These are phyloP conservation scores for Pheosia tremula DNA, from an alignment of 2,888 invertebrate species.

Conservation along the genomic window DNA sequence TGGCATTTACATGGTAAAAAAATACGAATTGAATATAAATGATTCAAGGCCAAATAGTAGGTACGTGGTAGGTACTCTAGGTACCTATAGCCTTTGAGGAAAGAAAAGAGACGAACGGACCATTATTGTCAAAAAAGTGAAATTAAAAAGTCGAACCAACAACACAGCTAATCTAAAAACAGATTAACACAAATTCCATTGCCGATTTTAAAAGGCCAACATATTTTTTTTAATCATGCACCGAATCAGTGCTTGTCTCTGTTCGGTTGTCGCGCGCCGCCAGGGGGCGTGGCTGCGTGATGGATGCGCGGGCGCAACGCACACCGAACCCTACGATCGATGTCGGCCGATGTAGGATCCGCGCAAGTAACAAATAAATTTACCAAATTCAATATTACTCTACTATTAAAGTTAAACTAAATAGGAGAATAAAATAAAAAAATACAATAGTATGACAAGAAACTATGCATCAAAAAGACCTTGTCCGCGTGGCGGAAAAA, in stretches of 20 bases:
- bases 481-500: no score
- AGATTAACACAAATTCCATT: slow-evolving; percentile 39
- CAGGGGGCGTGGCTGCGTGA: slow-evolving; percentile 72
- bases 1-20: no score
- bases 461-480: no score
- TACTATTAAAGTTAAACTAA: no score
- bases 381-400: no score
- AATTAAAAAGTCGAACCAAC: background rate
- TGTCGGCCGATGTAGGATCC: slow-evolving; percentile 36
- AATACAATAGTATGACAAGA: no score
- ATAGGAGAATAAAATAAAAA: no score
- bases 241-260: slow-evolving; percentile 14
- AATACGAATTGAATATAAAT: no score
- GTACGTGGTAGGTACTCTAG: no score
- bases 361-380: no score
- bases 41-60: no score
- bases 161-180: slow-evolving; percentile 36
- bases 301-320: slow-evolving; percentile 64
- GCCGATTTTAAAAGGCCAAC: slow-evolving; percentile 34
- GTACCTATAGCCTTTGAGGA: no score
- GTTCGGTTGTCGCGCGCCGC: slow-evolving; percentile 45
- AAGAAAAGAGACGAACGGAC: background rate
- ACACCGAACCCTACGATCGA: slow-evolving; percentile 44
- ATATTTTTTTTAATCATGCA: slow-evolving; percentile 63
- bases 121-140: background rate